Percentiles rank a stretch among this genome's conserved stretches.
These are phyloP conservation scores for Drosophila nebulosa DNA, from an alignment of 1,140 invertebrate genomes.

Conservation along the genomic window DNA sequence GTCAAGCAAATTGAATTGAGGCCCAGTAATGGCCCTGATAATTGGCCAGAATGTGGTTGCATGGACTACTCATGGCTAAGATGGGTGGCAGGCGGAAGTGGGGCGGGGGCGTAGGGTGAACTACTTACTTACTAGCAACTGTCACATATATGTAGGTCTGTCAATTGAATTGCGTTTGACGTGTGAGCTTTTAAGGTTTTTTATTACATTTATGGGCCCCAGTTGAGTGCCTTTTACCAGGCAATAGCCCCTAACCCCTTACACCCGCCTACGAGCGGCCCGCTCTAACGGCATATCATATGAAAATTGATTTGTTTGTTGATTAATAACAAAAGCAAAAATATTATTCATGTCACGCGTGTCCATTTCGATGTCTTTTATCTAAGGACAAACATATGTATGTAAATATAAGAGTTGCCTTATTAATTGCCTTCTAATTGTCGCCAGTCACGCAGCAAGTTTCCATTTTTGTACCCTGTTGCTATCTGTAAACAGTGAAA, in stretches of 20 bases:
- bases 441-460: constrained; percentile 37
- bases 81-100: neutral
- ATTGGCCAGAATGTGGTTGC: constrained; percentile 41
- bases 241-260: neutral
- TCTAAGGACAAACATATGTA: constrained; percentile 15
- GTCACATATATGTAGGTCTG: constrained; percentile 4
- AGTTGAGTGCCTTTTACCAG: constrained; percentile 25
- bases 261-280: neutral
- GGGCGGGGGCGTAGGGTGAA: neutral
- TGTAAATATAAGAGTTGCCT: constrained; percentile 10
- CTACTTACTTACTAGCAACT: neutral
- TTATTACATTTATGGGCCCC: constrained; percentile 68
- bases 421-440: constrained; percentile 74
- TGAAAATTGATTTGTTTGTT: constrained; percentile 76
- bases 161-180: constrained; percentile 66
- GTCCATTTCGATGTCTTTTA: constrained; percentile 5
- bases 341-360: constrained; percentile 19
- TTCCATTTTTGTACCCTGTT: neutral
- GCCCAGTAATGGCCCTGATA: constrained; percentile 42
- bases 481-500: no score
- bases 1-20: constrained; percentile 55
- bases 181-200: constrained; percentile 76
- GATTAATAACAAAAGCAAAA: constrained; percentile 57
- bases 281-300: constrained; percentile 31
- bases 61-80: no score